phyloP scores from a whole-genome alignment of 2,113 vertebrate genomes.

The Ursus arctos region DNA sequence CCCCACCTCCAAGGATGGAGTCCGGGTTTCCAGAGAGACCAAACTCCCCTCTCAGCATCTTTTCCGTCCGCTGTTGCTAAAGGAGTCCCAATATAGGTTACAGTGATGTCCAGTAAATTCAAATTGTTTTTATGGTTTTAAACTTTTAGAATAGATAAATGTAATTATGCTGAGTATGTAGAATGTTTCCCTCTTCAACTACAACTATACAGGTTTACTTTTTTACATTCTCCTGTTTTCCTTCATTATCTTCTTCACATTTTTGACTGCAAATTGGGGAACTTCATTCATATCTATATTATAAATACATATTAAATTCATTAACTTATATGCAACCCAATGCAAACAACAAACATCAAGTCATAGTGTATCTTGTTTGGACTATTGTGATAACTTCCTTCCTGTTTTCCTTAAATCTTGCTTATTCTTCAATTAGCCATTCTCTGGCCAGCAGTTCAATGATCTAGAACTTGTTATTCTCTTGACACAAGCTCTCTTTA shows the following conservation, averaged over 20 bases:
- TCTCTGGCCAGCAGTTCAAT: neutral
- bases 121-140: neutral
- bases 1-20: slow-evolving; percentile 79
- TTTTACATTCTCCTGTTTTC: neutral
- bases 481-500: neutral
- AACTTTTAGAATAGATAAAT: neutral
- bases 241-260: neutral
- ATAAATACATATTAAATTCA: neutral
- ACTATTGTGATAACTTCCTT: neutral
- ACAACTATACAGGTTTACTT: neutral
- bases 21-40: slow-evolving; percentile 72
- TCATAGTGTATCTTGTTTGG: neutral
- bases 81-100: neutral
- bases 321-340: neutral
- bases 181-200: neutral
- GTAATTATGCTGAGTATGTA: neutral
- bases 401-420: neutral
- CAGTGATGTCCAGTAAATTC: neutral
- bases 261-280: neutral
- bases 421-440: neutral
- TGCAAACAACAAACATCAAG: neutral
- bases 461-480: neutral
- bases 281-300: neutral
- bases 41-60: slow-evolving; percentile 55
- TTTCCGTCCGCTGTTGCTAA: slow-evolving; percentile 32